These are phyloP conservation scores for Anomalospiza imberbis DNA, from an alignment of 2,797 vertebrate species.

Conservation along the genomic window DNA sequence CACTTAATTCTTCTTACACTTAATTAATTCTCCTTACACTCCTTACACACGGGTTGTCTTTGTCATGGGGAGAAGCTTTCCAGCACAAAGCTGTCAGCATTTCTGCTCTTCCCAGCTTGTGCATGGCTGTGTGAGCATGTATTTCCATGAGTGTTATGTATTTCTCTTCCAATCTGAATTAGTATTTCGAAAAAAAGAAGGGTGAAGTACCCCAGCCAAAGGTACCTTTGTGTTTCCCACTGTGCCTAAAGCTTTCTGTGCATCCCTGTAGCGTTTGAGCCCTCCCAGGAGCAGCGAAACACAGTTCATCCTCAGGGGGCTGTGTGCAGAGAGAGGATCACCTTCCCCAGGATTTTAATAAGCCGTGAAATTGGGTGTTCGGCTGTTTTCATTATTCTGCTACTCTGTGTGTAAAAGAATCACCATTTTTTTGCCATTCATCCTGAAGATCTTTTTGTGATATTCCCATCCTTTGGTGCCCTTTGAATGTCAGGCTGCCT, in stretches of 20 bases:
- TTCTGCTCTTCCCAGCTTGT: background rate
- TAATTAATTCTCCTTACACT: background rate
- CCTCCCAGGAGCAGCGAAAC: background rate
- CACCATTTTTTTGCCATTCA: background rate
- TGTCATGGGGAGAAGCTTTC: background rate
- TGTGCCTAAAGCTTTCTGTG: background rate
- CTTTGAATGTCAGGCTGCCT: background rate
- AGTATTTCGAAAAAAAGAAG: background rate
- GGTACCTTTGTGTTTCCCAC: background rate
- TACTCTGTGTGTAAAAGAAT: background rate
- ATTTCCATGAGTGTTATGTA: rapidly evolving
- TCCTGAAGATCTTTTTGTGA: background rate
- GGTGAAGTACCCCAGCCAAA: background rate
- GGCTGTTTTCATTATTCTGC: background rate
- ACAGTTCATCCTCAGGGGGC: background rate
- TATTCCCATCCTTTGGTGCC: background rate
- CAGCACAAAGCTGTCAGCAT: background rate
- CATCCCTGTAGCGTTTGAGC: background rate
- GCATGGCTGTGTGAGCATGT: rapidly evolving
- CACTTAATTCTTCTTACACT: background rate
- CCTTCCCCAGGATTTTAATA: background rate
- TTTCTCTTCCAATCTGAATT: background rate
- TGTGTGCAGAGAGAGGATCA: background rate
- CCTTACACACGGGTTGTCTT: background rate
- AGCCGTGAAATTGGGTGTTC: background rate